These are phyloP conservation scores for Aricia agestis DNA, from an alignment of 1,140 invertebrate genomes.

Conservation along the genomic window DNA sequence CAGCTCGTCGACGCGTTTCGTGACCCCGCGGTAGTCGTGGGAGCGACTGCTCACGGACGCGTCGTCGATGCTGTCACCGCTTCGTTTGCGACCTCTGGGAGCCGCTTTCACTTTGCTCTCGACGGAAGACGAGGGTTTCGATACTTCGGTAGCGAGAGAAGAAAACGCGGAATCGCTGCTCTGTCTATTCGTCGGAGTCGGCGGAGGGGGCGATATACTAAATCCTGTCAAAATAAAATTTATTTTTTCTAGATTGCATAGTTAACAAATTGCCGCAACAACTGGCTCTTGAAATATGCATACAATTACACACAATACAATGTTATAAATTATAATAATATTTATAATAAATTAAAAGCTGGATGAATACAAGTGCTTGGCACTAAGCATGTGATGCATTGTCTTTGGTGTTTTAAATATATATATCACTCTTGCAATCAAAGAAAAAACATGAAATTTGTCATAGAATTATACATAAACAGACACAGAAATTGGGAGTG, in stretches of 20 bases:
- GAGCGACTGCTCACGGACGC: conserved; percentile 44
- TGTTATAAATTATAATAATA: too few relatives aligned
- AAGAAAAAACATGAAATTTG: too few relatives aligned
- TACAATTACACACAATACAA: too few relatives aligned
- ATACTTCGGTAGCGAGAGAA: conserved; percentile 54
- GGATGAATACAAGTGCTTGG: too few relatives aligned
- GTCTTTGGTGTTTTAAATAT: too few relatives aligned
- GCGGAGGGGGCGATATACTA: conserved; percentile 45
- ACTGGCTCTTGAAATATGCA: too few relatives aligned
- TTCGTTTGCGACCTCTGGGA: conserved; percentile 42
- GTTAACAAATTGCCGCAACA: too few relatives aligned
- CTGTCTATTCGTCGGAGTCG: conserved; percentile 51
- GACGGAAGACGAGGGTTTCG: conserved; percentile 42
- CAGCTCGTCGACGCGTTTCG: conserved; percentile 54
- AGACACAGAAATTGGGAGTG: too few relatives aligned
- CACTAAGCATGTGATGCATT: too few relatives aligned
- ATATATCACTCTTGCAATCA: too few relatives aligned
- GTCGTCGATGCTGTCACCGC: conserved; percentile 48
- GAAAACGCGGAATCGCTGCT: conserved; percentile 71
- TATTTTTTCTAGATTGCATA: neutral
- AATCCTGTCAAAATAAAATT: conserved; percentile 45
- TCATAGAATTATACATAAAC: too few relatives aligned
- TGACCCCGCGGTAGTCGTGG: conserved; percentile 38
- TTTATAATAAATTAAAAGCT: too few relatives aligned
- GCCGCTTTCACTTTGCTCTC: conserved; percentile 35